A percentile compares a stretch with the other conserved stretches of the same genome.
Conservation (phyloP, 2,797 vertebrate species). For the Gymnoscopelus microlampas region DNA sequence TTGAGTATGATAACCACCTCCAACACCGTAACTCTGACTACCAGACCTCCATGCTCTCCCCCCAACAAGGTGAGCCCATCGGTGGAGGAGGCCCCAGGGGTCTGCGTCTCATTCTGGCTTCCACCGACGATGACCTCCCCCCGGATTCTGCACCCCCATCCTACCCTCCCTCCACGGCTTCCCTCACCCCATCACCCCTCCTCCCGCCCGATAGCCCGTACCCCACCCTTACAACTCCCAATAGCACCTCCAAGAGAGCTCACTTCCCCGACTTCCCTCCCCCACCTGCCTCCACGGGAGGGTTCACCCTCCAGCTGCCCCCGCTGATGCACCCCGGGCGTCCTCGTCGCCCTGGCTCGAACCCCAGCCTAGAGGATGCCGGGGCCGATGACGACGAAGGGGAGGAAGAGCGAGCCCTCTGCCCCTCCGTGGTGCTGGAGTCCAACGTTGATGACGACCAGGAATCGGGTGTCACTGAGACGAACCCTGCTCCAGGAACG, state of each 20-base stretch:
- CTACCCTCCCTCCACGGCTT: constrained; percentile 87
- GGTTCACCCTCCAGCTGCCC: constrained; percentile 89
- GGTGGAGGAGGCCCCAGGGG: constrained; percentile 77
- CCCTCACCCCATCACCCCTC: constrained; percentile 78
- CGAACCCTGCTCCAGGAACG: constrained; percentile 34
- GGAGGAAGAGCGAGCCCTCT: constrained; percentile 42
- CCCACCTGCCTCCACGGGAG: constrained; percentile 78
- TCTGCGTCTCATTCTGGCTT: constrained; percentile 91
- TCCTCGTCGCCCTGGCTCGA: constrained; percentile 74
- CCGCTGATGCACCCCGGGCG: constrained; percentile 83
- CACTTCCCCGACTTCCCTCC: constrained; percentile 76
- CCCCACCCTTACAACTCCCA: constrained; percentile 74
- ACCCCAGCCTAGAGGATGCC: constrained; percentile 78
- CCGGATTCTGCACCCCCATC: constrained; percentile 87
- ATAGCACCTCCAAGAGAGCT: constrained; percentile 79
- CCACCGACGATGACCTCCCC: constrained; percentile 87
- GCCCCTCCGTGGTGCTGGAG: constrained; percentile 62
- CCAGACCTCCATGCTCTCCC: constrained; percentile 85
- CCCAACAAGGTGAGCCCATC: constrained; percentile 76
- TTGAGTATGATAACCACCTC: constrained; percentile 86
- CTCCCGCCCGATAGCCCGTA: constrained; percentile 76
- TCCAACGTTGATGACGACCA: constrained; percentile 51
- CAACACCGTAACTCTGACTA: constrained; percentile 87
- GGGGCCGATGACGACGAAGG: constrained; percentile 48
- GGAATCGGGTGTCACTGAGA: constrained; percentile 45